Evolutionary conservation across 2,797 vertebrate genomes (phyloP).

Genomic region (Rhinatrema bivittatum): DNA sequence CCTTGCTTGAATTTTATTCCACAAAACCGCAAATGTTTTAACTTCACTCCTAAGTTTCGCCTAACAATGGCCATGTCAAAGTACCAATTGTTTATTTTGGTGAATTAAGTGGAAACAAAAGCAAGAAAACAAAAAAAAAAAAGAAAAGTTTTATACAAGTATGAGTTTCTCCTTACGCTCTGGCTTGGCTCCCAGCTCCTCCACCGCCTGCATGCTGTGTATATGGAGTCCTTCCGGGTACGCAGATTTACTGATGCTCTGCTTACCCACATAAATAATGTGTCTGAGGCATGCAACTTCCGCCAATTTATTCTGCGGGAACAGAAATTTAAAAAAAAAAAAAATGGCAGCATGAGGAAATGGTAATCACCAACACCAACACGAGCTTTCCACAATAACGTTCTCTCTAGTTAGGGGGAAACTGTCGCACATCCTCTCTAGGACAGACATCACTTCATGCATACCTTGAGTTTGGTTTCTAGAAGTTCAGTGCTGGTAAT

Average conservation of each 20-base stretch:
- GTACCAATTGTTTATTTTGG: no score
- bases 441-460: not conserved
- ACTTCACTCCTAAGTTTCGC: no score
- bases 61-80: no score
- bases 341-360: not conserved
- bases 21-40: no score
- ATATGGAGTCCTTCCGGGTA: conserved; percentile 76
- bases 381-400: no score
- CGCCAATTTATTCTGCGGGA: conserved; percentile 64
- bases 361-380: no score
- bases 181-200: conserved; percentile 76
- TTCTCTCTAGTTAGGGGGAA: no score
- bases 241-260: conserved; percentile 64
- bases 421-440: no score
- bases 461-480: conserved; percentile 87
- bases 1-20: no score
- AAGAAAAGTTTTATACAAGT: no score
- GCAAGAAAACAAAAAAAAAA: not conserved
- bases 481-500: conserved; percentile 86
- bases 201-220: conserved; percentile 80
- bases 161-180: conserved; percentile 88
- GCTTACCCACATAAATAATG: conserved; percentile 89
- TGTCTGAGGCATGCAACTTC: conserved; percentile 76
- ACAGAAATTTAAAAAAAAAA: conserved; percentile 20
- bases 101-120: no score